phyloP scores from a whole-genome alignment of 1,140 invertebrate species.

The Sitophilus oryzae region DNA sequence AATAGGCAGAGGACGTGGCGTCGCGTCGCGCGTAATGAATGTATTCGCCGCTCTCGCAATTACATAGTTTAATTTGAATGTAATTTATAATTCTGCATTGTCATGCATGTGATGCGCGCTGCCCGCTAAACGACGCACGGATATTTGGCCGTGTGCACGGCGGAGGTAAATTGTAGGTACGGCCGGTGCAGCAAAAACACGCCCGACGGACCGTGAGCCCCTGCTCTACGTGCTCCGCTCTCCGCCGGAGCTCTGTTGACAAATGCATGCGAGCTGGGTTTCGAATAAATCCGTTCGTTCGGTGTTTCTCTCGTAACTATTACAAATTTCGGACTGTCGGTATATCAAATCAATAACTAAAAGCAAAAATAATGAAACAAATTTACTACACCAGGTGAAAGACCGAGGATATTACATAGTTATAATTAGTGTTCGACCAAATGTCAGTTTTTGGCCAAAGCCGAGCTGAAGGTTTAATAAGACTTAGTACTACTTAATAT shows the following conservation, averaged over 20 bases:
- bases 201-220: conserved; percentile 31
- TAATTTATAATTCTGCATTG: conserved; percentile 47
- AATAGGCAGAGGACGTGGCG: conserved; percentile 20
- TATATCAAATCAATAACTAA: too few species aligned
- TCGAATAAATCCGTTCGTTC: too few species aligned
- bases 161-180: conserved; percentile 39
- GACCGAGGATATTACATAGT: too few species aligned
- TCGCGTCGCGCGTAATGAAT: conserved; percentile 41
- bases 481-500: too few species aligned
- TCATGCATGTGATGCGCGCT: conserved; percentile 45
- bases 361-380: too few species aligned
- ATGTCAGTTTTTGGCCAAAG: too few species aligned
- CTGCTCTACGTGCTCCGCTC: neutral
- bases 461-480: too few species aligned
- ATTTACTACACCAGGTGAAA: too few species aligned
- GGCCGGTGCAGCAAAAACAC: conserved; percentile 15
- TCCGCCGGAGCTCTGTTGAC: neutral
- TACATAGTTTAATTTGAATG: conserved; percentile 48
- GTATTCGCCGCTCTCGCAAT: conserved; percentile 44
- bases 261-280: neutral
- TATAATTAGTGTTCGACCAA: too few species aligned
- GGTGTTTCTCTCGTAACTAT: too few species aligned
- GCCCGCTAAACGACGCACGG: conserved; percentile 41
- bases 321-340: too few species aligned
- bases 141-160: conserved; percentile 36